Conservation (phyloP, 2,888 invertebrate species). For the Argynnis bischoffii region DNA sequence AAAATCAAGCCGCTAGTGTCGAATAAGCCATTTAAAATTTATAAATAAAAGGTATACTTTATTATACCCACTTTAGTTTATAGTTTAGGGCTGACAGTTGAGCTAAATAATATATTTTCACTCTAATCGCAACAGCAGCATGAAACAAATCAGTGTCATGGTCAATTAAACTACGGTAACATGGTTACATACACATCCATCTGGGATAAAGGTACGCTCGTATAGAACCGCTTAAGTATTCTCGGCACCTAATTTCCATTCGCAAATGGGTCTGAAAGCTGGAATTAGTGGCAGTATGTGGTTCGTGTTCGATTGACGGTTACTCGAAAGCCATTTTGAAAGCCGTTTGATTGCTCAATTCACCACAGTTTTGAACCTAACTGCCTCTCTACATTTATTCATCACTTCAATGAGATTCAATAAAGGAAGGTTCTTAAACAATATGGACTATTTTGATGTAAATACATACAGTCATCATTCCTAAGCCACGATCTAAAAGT, state of each 20-base stretch:
- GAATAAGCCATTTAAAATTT: too few relatives aligned
- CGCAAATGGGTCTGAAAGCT: slow-evolving; percentile 71
- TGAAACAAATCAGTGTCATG: background rate
- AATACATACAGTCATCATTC: background rate
- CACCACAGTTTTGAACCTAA: slow-evolving; percentile 37
- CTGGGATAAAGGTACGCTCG: slow-evolving; percentile 1
- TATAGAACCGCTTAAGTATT: slow-evolving; percentile 15
- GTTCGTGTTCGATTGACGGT: slow-evolving; percentile 48
- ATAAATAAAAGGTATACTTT: too few relatives aligned
- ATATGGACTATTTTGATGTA: background rate
- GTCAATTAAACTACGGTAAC: slow-evolving; percentile 12
- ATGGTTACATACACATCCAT: background rate
- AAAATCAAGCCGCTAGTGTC: too few relatives aligned
- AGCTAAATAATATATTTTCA: too few relatives aligned
- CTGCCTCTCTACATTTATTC: slow-evolving; percentile 45
- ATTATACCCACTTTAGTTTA: too few relatives aligned
- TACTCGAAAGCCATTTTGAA: slow-evolving; percentile 62
- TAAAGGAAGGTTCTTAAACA: background rate
- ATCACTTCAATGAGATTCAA: slow-evolving; percentile 13
- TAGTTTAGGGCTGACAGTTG: too few relatives aligned
- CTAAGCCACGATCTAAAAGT: background rate
- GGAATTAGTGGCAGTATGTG: slow-evolving; percentile 67
- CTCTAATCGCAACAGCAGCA: too few relatives aligned
- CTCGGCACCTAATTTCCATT: slow-evolving; percentile 65
- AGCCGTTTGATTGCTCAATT: slow-evolving; percentile 55